Percentiles rank a stretch among this genome's conserved stretches.
phyloP scores from a whole-genome alignment of 2,888 invertebrate species.

The Rhagophthalmus giganteus region DNA sequence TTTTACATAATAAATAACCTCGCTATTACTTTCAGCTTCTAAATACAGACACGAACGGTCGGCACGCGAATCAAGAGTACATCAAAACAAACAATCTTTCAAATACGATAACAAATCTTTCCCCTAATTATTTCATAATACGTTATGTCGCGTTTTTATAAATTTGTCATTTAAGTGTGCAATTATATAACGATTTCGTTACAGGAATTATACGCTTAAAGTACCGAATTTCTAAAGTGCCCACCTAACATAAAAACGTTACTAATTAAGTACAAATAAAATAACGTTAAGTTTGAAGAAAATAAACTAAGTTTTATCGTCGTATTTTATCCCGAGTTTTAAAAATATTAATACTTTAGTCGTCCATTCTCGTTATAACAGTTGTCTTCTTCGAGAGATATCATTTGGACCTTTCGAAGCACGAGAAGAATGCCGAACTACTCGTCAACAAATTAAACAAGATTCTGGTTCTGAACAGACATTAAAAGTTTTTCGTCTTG shows the following conservation, averaged over 20 bases:
- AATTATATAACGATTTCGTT: no score
- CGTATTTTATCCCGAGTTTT: background rate
- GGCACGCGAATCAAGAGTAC: conserved; percentile 27
- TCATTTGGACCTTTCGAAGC: conserved; percentile 15
- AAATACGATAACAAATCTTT: background rate
- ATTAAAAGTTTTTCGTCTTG: conserved; percentile 25
- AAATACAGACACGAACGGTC: conserved; percentile 24
- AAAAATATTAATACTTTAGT: conserved; percentile 12
- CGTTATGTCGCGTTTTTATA: no score
- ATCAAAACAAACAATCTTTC: conserved; percentile 7
- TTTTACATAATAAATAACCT: conserved; percentile 24
- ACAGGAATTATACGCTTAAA: background rate
- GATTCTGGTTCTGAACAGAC: conserved; percentile 25
- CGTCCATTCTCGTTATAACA: conserved; percentile 10
- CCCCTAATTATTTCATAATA: background rate
- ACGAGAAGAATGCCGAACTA: conserved; percentile 25
- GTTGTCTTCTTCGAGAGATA: conserved; percentile 14
- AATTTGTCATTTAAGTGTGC: no score
- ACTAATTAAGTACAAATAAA: background rate
- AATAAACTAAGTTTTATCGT: background rate
- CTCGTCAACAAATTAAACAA: conserved; percentile 28
- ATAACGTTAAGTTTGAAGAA: background rate
- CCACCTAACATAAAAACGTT: background rate
- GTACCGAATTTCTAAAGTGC: background rate
- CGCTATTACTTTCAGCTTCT: conserved; percentile 31